phyloP scores from a whole-genome alignment of 2,888 invertebrate species.

The Arrhopalites spinosus region DNA sequence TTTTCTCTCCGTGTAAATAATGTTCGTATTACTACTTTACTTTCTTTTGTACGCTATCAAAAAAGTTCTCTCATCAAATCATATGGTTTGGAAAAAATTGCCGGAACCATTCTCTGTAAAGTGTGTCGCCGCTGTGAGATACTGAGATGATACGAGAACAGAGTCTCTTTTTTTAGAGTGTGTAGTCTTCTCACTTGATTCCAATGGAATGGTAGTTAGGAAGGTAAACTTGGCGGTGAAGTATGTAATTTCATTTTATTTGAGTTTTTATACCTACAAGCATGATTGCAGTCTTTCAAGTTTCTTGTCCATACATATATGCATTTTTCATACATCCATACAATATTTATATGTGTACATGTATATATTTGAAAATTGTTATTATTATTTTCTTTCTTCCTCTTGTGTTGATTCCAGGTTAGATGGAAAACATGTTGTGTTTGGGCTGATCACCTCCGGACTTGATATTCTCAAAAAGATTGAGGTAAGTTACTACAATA shows the following conservation, averaged over 20 bases:
- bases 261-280: conserved; percentile 29
- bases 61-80: conserved; percentile 38
- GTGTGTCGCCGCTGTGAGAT: neutral
- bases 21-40: conserved; percentile 17
- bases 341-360: too few species aligned
- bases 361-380: conserved; percentile 5
- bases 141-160: neutral
- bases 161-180: neutral
- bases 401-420: conserved; percentile 63
- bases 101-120: conserved; percentile 5
- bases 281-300: conserved; percentile 26
- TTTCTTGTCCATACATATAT: neutral
- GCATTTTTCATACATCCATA: neutral
- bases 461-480: conserved; percentile 90
- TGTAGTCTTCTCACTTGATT: conserved; percentile 4
- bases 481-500: conserved; percentile 64
- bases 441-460: conserved; percentile 93
- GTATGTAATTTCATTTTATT: conserved; percentile 37
- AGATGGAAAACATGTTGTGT: conserved; percentile 96
- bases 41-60: conserved; percentile 12
- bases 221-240: conserved; percentile 18
- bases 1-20: conserved; percentile 25
- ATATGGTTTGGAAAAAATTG: conserved; percentile 40
- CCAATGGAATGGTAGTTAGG: conserved; percentile 2
- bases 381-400: conserved; percentile 3